Base-by-base conservation (phyloP, 2,888 invertebrate genomes). In the Drosophila nigritarsus region DNA sequence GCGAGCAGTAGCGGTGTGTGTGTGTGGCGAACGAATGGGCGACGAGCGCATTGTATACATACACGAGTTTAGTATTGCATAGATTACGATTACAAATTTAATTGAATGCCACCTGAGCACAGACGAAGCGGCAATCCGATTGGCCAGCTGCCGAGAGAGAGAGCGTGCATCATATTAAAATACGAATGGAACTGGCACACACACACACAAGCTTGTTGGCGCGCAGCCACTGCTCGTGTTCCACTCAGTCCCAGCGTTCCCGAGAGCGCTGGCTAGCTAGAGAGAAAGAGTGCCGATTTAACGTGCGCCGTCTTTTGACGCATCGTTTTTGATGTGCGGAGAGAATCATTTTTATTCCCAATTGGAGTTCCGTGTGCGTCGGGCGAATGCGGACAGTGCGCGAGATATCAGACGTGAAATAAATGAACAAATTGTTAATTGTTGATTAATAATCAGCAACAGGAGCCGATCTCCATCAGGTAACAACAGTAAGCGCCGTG, bases 101-200 rank as follows among this genome's bases (percentile, higher is more conserved):
- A 91, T 84, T 82, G 79, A 84, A 82, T 83, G 77, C 86, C 89
- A 90, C 87, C 90, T 91, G 85, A 83, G 79, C 71, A 61, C 66
- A 72, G 65, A 51, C 73, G 78, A 75, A 81, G 79, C 84, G 77
- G 56, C 75, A 71, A 75, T 89, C 87, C 75, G 91, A 91, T 91
- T 91, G 91, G 91, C 82, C 84, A 73, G 69, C 69, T 63, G 65
- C 15, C 55, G 71, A 62, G 55, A 75, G 74, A 27, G 42, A 53
- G 54, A 38, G 58, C 42, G 11, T 11, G 63, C 49, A 56, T 56
- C 53, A 67, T 30, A 56, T 62, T 58, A 56, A 48, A 78, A 70
- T 45, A 75, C 77, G 55, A 61, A 54, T 69, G 79, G 75, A 66
- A 73, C 58, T 50, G 79, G 73, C 56, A 73, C 63, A 34, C 45